Conservation (phyloP, 2,888 invertebrate genomes). For the Protodeltote pygarga region DNA sequence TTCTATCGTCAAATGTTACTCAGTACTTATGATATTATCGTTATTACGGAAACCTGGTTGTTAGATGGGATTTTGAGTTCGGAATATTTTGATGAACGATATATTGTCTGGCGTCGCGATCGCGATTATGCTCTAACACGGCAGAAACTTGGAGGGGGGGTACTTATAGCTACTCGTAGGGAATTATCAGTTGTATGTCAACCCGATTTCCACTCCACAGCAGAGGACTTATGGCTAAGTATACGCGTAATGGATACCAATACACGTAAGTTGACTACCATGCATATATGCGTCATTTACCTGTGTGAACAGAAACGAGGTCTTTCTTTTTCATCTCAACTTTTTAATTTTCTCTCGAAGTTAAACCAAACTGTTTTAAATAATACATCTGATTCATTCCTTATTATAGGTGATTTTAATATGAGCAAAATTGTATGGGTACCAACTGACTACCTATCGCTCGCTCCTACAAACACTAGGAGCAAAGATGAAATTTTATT, state of each 20-base stretch:
- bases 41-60: slow-evolving; percentile 21
- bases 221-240: slow-evolving; percentile 15
- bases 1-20: slow-evolving; percentile 4
- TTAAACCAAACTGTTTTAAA: not conserved
- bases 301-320: slow-evolving; percentile 1
- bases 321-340: slow-evolving; percentile 7
- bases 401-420: slow-evolving; percentile 14
- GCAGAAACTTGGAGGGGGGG: slow-evolving; percentile 12
- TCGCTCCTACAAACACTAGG: not conserved
- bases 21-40: slow-evolving; percentile 6
- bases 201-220: slow-evolving; percentile 3
- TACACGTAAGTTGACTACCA: not conserved
- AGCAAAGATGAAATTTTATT: slow-evolving; percentile 1
- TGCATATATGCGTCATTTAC: slow-evolving; percentile 7
- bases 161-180: slow-evolving; percentile 13
- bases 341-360: not conserved
- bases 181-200: not conserved
- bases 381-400: not conserved
- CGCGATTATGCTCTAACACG: slow-evolving; percentile 5
- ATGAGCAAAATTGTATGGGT: slow-evolving; percentile 10
- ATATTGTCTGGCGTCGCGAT: slow-evolving; percentile 19
- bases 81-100: slow-evolving; percentile 14
- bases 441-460: not conserved
- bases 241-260: not conserved
- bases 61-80: slow-evolving; percentile 5